phyloP scores from a whole-genome alignment of 2,888 invertebrate species.

The Drosophila tripunctata region DNA sequence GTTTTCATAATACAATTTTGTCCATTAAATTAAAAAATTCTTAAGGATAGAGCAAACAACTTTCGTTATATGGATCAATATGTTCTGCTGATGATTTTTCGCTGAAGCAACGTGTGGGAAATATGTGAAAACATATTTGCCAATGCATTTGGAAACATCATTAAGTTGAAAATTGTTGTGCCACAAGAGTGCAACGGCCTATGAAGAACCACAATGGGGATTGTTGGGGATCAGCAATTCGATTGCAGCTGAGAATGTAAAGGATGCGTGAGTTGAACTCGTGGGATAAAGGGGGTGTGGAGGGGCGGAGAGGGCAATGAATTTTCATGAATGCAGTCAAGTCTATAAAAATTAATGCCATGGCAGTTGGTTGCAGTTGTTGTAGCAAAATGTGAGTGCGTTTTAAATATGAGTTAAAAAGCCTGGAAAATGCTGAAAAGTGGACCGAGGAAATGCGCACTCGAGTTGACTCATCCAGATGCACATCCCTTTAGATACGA shows the following conservation, averaged over 20 bases:
- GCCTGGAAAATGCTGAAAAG: constrained; percentile 52
- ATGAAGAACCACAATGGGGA: constrained; percentile 58
- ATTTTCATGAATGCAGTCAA: constrained; percentile 78
- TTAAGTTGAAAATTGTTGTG: constrained; percentile 75
- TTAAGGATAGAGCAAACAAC: constrained; percentile 19
- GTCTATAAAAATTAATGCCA: constrained; percentile 78
- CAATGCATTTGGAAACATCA: constrained; percentile 78
- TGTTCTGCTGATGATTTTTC: constrained; percentile 30
- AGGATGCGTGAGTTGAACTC: not conserved
- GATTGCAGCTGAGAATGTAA: constrained; percentile 33
- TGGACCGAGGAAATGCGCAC: constrained; percentile 6
- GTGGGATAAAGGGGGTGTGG: not conserved
- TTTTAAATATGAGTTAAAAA: constrained; percentile 77
- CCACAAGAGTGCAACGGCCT: constrained; percentile 71
- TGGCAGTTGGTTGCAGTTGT: constrained; percentile 62
- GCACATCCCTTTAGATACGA: constrained; percentile 3
- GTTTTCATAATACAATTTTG: not conserved
- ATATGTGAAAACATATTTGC: constrained; percentile 73
- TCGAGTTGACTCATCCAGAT: constrained; percentile 9
- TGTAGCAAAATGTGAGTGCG: constrained; percentile 48
- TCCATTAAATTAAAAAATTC: no score
- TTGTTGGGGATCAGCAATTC: constrained; percentile 8
- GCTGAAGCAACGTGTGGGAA: constrained; percentile 41
- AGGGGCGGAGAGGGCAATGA: constrained; percentile 58
- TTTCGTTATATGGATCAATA: constrained; percentile 1